Base-by-base conservation (phyloP, 2,888 invertebrate genomes). In the Scaptodrosophila latifasciaeformis region DNA sequence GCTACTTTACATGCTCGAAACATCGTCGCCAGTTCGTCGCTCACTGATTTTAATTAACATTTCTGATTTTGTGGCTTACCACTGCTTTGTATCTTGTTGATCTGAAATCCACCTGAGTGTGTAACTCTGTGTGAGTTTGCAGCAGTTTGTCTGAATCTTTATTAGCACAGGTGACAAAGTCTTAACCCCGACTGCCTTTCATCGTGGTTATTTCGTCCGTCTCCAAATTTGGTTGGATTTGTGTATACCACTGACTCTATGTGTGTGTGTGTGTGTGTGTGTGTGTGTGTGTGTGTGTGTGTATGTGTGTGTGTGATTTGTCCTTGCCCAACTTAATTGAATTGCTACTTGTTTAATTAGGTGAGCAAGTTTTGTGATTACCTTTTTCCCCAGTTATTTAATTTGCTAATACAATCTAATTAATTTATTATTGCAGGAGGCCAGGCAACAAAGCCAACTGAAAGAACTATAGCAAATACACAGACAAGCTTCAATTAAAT, bases 31-130 rank as follows among this genome's bases (percentile, higher is more conserved):
- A 13, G 65, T 70, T 69, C 64, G 64, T 50, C 70, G 59, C 65
- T 62, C 72, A 59, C 66, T 77, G 81, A 80, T 76, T 76, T 76
- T 76, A 76, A 76, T 76, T 76, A 76, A 76, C 75, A 76, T 76
- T 80, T 75, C 75, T 77, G 74, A 75, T 75, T 80, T 74, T 75
- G 74, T 57, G 74, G 74, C 59, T 67, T 54, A 60, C 58, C 59
- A 46, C 29, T 15, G 17, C 37, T 34, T 18, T n/a, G 24, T 47
- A 15, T 21, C 19, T 39, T 18, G 9, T 18, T 6, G 13, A 18
- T 19, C 10, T 39, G 39, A 7, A 18, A 12, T 18, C 12, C 10
- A 12, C n/a, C 21, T 35, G n/a, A 7, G 19, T 35, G 24, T 12
- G 21, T 12, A 15, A 21, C n/a, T 35, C 37, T 30, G 18, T 48